These are phyloP conservation scores for Saccostrea echinata DNA, from an alignment of 1,140 invertebrate species.

Conservation along the genomic window DNA sequence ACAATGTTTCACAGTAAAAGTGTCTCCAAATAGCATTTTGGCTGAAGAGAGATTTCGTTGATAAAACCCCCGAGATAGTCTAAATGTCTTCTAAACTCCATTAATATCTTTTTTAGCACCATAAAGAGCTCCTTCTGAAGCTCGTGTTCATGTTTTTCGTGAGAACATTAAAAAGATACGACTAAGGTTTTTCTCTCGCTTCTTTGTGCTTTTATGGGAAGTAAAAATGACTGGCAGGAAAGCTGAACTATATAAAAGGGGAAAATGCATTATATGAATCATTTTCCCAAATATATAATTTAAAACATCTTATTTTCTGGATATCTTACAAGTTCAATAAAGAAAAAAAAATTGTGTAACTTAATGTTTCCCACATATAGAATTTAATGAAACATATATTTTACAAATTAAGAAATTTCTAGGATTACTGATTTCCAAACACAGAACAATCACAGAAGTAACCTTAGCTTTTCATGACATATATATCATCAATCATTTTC, in stretches of 20 bases:
- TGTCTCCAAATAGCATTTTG: not conserved
- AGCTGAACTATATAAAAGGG: not conserved
- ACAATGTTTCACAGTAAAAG: not conserved
- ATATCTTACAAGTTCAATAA: too few species aligned
- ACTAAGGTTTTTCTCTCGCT: not conserved
- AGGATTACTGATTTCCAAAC: too few species aligned
- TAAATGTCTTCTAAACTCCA: conserved; percentile 1
- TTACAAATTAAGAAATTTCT: too few species aligned
- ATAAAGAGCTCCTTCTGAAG: not conserved
- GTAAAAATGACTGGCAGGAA: not conserved
- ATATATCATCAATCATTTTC: too few species aligned
- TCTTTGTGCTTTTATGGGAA: not conserved
- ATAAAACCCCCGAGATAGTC: not conserved
- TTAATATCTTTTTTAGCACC: not conserved
- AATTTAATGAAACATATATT: too few species aligned
- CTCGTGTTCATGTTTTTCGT: not conserved
- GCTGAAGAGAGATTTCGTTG: conserved; percentile 5
- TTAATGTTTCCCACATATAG: too few species aligned
- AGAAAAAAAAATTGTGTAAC: too few species aligned
- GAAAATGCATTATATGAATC: not conserved
- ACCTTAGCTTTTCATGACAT: too few species aligned
- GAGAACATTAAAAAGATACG: not conserved
- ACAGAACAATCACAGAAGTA: too few species aligned
- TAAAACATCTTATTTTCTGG: too few species aligned
- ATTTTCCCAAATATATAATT: too few species aligned